These are phyloP conservation scores for Polylopha cassiicola DNA, from an alignment of 2,888 invertebrate species.

Conservation along the genomic window DNA sequence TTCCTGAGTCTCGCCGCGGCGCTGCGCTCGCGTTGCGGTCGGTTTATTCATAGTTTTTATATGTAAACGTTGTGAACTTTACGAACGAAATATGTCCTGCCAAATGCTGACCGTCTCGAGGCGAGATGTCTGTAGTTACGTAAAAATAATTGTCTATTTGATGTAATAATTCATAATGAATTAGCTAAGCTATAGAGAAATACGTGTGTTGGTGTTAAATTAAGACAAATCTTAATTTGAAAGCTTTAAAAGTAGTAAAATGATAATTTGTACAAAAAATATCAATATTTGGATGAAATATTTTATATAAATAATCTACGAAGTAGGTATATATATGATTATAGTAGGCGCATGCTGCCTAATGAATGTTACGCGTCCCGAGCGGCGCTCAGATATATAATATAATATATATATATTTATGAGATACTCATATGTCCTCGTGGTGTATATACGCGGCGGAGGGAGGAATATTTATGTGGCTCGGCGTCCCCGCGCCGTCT, in stretches of 20 bases:
- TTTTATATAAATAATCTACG: constrained; percentile 34
- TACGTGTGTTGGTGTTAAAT: constrained; percentile 46
- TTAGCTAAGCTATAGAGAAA: constrained; percentile 40
- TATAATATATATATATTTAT: constrained; percentile 22
- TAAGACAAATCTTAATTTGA: constrained; percentile 66
- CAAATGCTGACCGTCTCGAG: constrained; percentile 37
- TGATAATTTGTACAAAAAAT: constrained; percentile 58
- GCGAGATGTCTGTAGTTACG: constrained; percentile 42
- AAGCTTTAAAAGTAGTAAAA: constrained; percentile 67
- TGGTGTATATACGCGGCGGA: constrained; percentile 10
- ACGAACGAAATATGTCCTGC: constrained; percentile 40
- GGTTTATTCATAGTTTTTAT: constrained; percentile 3
- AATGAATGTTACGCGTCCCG: constrained; percentile 20
- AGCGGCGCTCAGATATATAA: constrained; percentile 10
- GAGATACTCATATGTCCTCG: constrained; percentile 20
- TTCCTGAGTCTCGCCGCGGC: constrained; percentile 7
- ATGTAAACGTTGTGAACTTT: constrained; percentile 28
- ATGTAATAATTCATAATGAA: constrained; percentile 44
- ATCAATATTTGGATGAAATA: constrained; percentile 36
- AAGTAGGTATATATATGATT: constrained; percentile 24
- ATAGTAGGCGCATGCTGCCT: constrained; percentile 13
- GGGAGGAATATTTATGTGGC: constrained; percentile 25
- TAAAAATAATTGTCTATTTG: constrained; percentile 34
- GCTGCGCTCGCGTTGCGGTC: neutral
- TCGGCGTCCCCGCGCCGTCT: constrained; percentile 31